Base-by-base conservation (phyloP, 2,888 invertebrate genomes). In the Taenaris catops region DNA sequence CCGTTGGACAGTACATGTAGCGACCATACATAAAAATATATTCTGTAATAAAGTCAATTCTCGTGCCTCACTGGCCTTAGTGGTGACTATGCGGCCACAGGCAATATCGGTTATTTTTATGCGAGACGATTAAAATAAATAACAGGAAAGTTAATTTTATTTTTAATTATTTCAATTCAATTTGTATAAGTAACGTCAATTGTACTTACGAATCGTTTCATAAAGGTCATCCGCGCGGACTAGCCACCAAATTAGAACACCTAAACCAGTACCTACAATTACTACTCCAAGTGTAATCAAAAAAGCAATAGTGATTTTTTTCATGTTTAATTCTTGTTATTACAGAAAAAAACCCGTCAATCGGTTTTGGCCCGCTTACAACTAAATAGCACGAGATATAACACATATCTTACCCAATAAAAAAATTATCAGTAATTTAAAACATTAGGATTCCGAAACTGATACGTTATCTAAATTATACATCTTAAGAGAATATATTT, bases 161-260 rank as follows among this genome's bases (percentile, higher is more conserved):
- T 17, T 6, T 6, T 1, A 1, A 16, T 1, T 16, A 1, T 17
- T 6, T 17, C 16, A 17, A 17, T 17, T 17, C 2, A 1, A 6
- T 1, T 19, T 19, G 14, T 14, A 14, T 19, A 19, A 19, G 7
- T 3, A 5, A 9, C 9, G 1, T 23, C 5, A 4, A 5, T 21
- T 10, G 3, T 2, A 48, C 54, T 54, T 49, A 55, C 55, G 33
- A 12, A 56, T 54, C 10, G 48, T 55, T 44, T 49, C 46, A 43
- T 44, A 48, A 6, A 25, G 14, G 17, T 43, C 25, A 8, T 27
- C 28, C 20, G 28, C 38, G 11, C 32, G 36, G 3, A 58, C 44
- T 8, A 59, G 31, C 59, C 59, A 58, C 55, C 56, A 55, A 4
- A 52, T 53, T 0, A 56, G 41, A 3, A 54, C 55, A 2, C 48